phyloP scores from a whole-genome alignment of 2,797 vertebrate genomes.

The Gadopsis marmoratus region DNA sequence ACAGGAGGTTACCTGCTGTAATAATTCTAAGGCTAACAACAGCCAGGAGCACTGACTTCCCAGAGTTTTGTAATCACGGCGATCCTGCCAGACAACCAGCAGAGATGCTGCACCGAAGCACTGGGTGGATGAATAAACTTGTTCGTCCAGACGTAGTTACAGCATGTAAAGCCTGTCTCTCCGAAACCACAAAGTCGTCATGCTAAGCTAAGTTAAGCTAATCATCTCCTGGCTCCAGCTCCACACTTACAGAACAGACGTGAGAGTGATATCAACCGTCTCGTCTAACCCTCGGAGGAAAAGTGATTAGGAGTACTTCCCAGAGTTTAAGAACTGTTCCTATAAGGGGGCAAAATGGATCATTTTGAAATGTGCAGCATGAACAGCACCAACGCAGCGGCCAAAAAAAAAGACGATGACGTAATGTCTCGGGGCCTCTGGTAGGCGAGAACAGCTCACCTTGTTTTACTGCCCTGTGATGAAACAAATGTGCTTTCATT shows the following conservation, averaged over 20 bases:
- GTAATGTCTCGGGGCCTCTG: not conserved
- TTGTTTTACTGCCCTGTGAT: not conserved
- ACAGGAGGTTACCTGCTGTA: not conserved
- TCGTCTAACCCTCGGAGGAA: too few species aligned
- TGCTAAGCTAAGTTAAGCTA: not conserved
- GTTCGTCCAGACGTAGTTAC: not conserved
- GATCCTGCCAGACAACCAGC: not conserved
- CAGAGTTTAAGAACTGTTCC: not conserved
- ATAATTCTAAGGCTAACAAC: not conserved
- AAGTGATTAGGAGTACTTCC: not conserved
- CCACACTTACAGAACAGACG: too few species aligned
- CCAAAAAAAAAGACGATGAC: not conserved
- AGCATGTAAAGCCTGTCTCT: not conserved
- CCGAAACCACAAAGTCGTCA: not conserved
- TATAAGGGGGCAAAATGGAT: not conserved
- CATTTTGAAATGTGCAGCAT: not conserved
- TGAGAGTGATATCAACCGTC: too few species aligned
- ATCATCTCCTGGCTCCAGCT: not conserved
- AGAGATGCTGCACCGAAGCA: not conserved
- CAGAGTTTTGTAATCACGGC: not conserved
- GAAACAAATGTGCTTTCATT: slow-evolving; percentile 10
- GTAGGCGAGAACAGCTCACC: not conserved
- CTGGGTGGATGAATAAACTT: not conserved
- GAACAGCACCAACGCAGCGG: not conserved
- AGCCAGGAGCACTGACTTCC: not conserved